A percentile compares a stretch with the other conserved stretches of the same genome.
phyloP scores from a whole-genome alignment of 2,797 vertebrate species.

The Spinus pinus region DNA sequence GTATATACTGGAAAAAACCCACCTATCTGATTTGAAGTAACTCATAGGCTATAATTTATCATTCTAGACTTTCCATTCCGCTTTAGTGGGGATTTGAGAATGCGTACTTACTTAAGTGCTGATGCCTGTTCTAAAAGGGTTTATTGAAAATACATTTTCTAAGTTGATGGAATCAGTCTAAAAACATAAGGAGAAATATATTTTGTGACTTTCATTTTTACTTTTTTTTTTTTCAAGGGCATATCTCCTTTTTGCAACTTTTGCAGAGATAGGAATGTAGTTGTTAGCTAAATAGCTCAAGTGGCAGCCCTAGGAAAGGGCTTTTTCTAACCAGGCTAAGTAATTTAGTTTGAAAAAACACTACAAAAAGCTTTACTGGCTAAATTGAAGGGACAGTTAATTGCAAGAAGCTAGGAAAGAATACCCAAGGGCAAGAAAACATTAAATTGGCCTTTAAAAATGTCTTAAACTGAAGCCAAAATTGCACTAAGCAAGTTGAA shows the following conservation, averaged over 20 bases:
- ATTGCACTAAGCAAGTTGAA: background rate
- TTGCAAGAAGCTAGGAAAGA: slow-evolving; percentile 5
- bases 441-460: background rate
- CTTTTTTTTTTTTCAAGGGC: background rate
- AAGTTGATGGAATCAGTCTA: background rate
- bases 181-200: background rate
- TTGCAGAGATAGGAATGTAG: background rate
- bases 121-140: background rate
- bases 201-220: background rate
- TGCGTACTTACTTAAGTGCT: background rate
- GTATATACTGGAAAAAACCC: fast-evolving
- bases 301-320: background rate
- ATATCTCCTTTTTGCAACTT: background rate
- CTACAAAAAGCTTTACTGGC: background rate
- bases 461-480: background rate
- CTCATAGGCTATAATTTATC: background rate
- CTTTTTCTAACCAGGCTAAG: background rate
- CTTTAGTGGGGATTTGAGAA: background rate
- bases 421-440: slow-evolving; percentile 1
- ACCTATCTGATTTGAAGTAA: background rate
- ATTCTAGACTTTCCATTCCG: background rate
- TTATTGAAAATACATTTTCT: background rate
- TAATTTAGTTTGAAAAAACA: background rate
- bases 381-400: slow-evolving; percentile 23
- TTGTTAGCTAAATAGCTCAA: background rate